Conservation (phyloP, 2,113 vertebrate genomes). For the Brachirus orientalis region DNA sequence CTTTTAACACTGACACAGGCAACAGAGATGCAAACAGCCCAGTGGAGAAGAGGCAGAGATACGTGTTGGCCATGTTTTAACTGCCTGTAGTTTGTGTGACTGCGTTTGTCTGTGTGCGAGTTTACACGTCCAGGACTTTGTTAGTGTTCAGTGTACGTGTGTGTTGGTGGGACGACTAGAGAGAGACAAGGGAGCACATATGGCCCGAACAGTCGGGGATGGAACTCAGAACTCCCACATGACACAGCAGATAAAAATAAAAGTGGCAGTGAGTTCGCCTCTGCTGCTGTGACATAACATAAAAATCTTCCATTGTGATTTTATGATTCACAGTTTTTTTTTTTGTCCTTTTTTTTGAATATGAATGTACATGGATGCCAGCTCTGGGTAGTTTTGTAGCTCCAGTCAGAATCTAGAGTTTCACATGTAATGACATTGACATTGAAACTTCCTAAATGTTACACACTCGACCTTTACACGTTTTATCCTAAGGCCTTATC, state of each 20-base stretch:
- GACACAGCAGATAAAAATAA: slow-evolving; percentile 68
- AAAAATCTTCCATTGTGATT: slow-evolving; percentile 14
- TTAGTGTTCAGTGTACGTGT: slow-evolving; percentile 33
- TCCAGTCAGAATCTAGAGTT: too few relatives aligned
- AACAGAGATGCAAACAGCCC: slow-evolving; percentile 26
- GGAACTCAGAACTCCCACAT: slow-evolving; percentile 66
- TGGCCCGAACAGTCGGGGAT: slow-evolving; percentile 65
- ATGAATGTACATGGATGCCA: neutral
- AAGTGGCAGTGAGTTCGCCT: slow-evolving; percentile 20
- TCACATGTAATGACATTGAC: too few relatives aligned
- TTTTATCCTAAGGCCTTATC: too few relatives aligned
- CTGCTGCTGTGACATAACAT: neutral
- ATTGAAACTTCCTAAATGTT: too few relatives aligned
- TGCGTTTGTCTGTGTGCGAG: slow-evolving; percentile 11
- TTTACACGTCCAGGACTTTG: slow-evolving; percentile 3
- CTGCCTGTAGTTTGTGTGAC: slow-evolving; percentile 33
- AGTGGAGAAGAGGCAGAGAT: slow-evolving; percentile 29
- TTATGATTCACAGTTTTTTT: slow-evolving; percentile 3
- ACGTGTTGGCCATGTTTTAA: slow-evolving; percentile 46
- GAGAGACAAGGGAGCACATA: slow-evolving; percentile 64
- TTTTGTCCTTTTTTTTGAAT: slow-evolving; percentile 13
- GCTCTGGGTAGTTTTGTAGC: too few relatives aligned
- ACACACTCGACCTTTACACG: too few relatives aligned
- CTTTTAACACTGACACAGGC: slow-evolving; percentile 15
- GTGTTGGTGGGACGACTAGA: slow-evolving; percentile 48